These are phyloP conservation scores for Gavia stellata DNA, from an alignment of 2,113 vertebrate genomes.

Conservation along the genomic window DNA sequence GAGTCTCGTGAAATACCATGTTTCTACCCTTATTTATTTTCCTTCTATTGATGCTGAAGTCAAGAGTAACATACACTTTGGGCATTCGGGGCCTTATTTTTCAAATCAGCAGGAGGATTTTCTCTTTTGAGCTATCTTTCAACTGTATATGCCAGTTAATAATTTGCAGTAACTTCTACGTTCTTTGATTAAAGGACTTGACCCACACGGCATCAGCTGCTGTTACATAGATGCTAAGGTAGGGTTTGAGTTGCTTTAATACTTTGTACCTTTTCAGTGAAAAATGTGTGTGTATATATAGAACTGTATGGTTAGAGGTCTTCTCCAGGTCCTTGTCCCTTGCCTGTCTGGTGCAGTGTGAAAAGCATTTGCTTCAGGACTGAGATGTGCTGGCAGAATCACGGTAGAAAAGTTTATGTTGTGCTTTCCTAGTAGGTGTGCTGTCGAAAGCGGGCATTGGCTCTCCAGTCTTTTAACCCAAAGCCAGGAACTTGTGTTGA, in stretches of 20 bases:
- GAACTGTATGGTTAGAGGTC: neutral
- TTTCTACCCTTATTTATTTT: neutral
- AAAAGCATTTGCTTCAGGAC: neutral
- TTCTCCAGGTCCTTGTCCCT: neutral
- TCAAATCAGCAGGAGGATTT: neutral
- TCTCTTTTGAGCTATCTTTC: neutral
- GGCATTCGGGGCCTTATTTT: neutral
- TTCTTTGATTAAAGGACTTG: neutral
- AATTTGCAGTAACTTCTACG: neutral
- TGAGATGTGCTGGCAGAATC: neutral
- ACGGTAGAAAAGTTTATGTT: accelerated
- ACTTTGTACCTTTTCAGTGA: neutral
- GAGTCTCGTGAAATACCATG: neutral
- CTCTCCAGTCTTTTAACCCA: accelerated
- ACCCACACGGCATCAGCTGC: neutral
- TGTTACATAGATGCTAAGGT: accelerated
- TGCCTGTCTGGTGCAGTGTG: accelerated
- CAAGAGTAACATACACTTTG: neutral
- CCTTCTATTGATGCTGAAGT: neutral
- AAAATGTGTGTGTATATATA: neutral
- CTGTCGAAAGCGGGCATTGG: accelerated
- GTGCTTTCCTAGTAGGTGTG: neutral
- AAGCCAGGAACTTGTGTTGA: neutral
- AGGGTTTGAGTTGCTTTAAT: neutral
- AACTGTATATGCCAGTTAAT: neutral